Conservation (phyloP, 2,797 vertebrate genomes). For the Dallia pectoralis region DNA sequence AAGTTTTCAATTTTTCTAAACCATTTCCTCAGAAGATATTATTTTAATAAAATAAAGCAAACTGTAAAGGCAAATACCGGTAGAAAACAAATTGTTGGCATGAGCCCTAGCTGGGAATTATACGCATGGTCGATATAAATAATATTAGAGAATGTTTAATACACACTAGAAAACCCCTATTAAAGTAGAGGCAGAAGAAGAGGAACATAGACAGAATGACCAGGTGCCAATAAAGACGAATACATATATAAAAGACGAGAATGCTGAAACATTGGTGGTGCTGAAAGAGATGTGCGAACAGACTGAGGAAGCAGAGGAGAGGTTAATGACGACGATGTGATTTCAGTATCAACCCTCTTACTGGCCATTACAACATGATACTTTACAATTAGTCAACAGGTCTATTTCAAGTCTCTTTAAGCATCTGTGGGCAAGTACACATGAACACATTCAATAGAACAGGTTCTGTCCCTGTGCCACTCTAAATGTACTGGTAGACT, state of each 20-base stretch:
- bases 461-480: not conserved
- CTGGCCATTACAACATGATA: not conserved
- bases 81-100: not conserved
- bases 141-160: not conserved
- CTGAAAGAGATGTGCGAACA: not conserved
- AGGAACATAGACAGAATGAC: not conserved
- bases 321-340: too few relatives aligned
- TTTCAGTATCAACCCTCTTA: not conserved
- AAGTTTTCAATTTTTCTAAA: too few relatives aligned
- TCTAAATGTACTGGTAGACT: not conserved
- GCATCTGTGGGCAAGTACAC: not conserved
- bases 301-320: not conserved
- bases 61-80: not conserved
- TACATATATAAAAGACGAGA: not conserved
- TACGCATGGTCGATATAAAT: not conserved
- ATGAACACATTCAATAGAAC: not conserved
- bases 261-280: not conserved
- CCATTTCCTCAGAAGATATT: not conserved
- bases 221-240: not conserved
- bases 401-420: slow-evolving; percentile 8
- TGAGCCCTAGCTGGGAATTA: not conserved
- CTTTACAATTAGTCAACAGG: not conserved
- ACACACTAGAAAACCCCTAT: slow-evolving; percentile 3
- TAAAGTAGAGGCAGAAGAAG: too few relatives aligned
- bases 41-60: not conserved